phyloP scores from a whole-genome alignment of 2,888 invertebrate genomes.

The Dorcus parallelipipedus region DNA sequence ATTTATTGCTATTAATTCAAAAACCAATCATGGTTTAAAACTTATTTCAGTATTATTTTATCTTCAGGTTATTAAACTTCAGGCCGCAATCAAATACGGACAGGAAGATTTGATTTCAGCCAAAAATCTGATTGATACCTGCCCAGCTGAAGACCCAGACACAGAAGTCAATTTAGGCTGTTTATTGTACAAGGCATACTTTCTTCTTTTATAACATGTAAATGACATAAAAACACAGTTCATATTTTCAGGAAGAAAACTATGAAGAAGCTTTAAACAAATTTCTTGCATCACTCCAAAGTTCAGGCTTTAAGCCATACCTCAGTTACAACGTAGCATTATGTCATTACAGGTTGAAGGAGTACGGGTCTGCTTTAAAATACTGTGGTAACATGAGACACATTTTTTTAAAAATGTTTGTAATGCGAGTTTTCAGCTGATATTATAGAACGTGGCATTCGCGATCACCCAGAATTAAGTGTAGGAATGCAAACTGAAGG shows the following conservation, averaged over 20 bases:
- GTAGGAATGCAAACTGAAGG: conserved; percentile 97
- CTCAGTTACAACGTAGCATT: conserved; percentile 94
- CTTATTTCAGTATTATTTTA: no score
- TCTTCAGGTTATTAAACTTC: conserved; percentile 70
- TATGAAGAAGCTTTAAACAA: conserved; percentile 90
- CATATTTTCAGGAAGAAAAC: conserved; percentile 63
- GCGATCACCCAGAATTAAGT: conserved; percentile 95
- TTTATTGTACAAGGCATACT: conserved; percentile 80
- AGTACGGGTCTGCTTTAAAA: conserved; percentile 89
- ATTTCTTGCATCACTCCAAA: conserved; percentile 82
- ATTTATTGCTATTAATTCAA: no score
- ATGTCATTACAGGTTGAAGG: conserved; percentile 90
- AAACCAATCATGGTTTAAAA: no score
- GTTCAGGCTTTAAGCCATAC: conserved; percentile 85
- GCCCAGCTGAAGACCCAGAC: conserved; percentile 84
- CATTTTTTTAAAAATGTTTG: neutral
- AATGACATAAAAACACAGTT: neutral
- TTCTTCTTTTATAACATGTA: neutral
- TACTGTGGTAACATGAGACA: conserved; percentile 68
- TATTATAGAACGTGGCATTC: conserved; percentile 93
- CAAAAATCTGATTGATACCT: conserved; percentile 85
- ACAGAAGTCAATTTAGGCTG: conserved; percentile 95
- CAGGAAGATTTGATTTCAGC: conserved; percentile 91
- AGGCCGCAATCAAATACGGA: conserved; percentile 95
- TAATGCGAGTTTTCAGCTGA: conserved; percentile 54